phyloP scores from a whole-genome alignment of 2,888 invertebrate genomes.

The Criorhina ranunculi region DNA sequence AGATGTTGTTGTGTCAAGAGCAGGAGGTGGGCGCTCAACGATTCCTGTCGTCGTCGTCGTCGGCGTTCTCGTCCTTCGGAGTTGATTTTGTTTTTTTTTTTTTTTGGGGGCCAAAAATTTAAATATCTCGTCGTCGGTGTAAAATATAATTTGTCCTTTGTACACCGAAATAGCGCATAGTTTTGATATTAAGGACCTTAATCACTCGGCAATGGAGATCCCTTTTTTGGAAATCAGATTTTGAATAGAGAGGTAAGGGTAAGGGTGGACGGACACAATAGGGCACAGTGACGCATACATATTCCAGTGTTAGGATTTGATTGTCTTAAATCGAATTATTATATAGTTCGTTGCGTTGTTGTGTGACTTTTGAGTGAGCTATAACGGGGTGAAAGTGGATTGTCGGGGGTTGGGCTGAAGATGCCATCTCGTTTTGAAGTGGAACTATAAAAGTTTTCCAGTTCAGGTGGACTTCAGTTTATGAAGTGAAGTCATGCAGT shows the following conservation, averaged over 20 bases:
- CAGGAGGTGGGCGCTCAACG: not conserved
- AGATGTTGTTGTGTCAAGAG: slow-evolving; percentile 19
- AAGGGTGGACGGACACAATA: slow-evolving; percentile 28
- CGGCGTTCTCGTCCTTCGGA: slow-evolving; percentile 58
- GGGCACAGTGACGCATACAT: slow-evolving; percentile 56
- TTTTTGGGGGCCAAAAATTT: slow-evolving; percentile 65
- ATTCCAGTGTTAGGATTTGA: slow-evolving; percentile 63
- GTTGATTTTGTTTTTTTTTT: slow-evolving; percentile 40
- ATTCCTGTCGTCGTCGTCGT: too few relatives aligned
- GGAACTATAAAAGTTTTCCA: slow-evolving; percentile 54
- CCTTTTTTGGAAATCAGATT: slow-evolving; percentile 46
- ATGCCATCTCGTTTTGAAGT: slow-evolving; percentile 43
- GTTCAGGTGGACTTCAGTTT: slow-evolving; percentile 46
- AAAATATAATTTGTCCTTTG: slow-evolving; percentile 74
- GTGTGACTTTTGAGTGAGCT: slow-evolving; percentile 43
- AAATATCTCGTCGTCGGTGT: slow-evolving; percentile 69
- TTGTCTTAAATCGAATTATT: slow-evolving; percentile 73
- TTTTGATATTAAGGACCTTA: slow-evolving; percentile 72
- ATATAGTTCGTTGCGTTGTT: slow-evolving; percentile 41
- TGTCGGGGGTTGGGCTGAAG: too few relatives aligned
- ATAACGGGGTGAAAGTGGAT: slow-evolving; percentile 4
- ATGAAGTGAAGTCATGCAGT: slow-evolving; percentile 52
- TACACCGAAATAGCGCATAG: slow-evolving; percentile 62
- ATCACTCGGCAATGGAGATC: slow-evolving; percentile 52
- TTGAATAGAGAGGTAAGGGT: not conserved